These are phyloP conservation scores for Bhutanitis thaidina DNA, from an alignment of 2,888 invertebrate genomes.

Conservation along the genomic window DNA sequence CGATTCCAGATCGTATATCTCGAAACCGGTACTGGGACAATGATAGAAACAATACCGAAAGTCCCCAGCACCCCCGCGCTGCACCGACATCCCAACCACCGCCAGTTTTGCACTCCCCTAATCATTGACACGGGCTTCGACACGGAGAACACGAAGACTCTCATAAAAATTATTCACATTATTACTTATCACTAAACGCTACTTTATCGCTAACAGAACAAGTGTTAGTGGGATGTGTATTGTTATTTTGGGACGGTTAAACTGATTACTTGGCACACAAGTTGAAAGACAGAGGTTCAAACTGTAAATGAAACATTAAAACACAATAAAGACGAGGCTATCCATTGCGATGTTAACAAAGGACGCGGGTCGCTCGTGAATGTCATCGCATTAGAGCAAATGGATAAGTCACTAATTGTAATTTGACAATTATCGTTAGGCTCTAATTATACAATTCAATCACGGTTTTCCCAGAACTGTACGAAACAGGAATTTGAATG, in stretches of 20 bases:
- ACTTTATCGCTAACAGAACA: no score
- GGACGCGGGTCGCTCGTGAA: slow-evolving; percentile 15
- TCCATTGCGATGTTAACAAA: slow-evolving; percentile 24
- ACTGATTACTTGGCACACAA: no score
- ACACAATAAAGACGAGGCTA: not conserved
- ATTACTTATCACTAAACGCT: no score
- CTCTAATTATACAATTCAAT: no score
- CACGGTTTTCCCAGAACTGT: no score
- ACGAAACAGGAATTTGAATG: no score
- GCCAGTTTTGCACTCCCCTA: slow-evolving; percentile 25
- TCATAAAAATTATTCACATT: not conserved
- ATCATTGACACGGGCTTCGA: slow-evolving; percentile 49
- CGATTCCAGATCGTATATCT: slow-evolving; percentile 67
- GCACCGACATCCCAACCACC: slow-evolving; percentile 46
- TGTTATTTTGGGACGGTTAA: no score
- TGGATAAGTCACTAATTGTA: no score
- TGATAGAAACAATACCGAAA: slow-evolving; percentile 66
- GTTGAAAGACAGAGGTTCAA: not conserved
- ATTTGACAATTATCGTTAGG: no score
- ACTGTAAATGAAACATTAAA: not conserved
- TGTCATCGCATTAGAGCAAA: slow-evolving; percentile 8
- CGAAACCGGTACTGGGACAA: slow-evolving; percentile 60
- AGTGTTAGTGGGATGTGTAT: no score
- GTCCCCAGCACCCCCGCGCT: slow-evolving; percentile 54
- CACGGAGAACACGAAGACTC: not conserved